These are phyloP conservation scores for Ceratosolen fusciceps DNA, from an alignment of 1,140 invertebrate genomes.

Conservation along the genomic window DNA sequence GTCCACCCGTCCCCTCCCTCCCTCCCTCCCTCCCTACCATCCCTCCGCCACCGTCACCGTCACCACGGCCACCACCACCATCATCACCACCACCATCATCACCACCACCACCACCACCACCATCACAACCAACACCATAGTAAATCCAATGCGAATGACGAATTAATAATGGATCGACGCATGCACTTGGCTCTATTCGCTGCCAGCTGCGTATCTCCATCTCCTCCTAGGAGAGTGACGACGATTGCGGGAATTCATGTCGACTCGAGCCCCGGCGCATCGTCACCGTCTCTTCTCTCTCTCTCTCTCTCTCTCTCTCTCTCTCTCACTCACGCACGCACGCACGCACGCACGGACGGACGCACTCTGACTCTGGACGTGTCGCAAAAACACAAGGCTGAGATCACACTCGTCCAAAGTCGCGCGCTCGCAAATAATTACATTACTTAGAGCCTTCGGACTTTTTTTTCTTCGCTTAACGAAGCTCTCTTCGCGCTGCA, in stretches of 20 bases:
- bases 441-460: background rate
- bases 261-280: constrained; percentile 2
- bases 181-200: background rate
- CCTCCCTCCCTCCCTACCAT: no score
- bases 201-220: constrained; percentile 21
- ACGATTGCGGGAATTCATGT: constrained; percentile 24
- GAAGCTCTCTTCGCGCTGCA: background rate
- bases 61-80: no score
- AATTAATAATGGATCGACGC: constrained; percentile 28
- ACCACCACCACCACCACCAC: no score
- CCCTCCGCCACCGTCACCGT: no score
- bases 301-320: background rate
- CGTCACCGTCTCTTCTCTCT: no score
- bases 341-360: no score
- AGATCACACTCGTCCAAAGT: constrained; percentile 16
- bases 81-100: no score
- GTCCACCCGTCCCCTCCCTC: no score
- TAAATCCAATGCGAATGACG: constrained; percentile 40
- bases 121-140: no score
- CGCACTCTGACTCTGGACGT: no score
- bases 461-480: constrained; percentile 13
- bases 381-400: constrained; percentile 2
- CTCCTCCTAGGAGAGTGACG: constrained; percentile 24
- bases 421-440: constrained; percentile 37
- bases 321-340: background rate